Conservation (phyloP, 2,113 vertebrate genomes). For the Piaya cayana region DNA sequence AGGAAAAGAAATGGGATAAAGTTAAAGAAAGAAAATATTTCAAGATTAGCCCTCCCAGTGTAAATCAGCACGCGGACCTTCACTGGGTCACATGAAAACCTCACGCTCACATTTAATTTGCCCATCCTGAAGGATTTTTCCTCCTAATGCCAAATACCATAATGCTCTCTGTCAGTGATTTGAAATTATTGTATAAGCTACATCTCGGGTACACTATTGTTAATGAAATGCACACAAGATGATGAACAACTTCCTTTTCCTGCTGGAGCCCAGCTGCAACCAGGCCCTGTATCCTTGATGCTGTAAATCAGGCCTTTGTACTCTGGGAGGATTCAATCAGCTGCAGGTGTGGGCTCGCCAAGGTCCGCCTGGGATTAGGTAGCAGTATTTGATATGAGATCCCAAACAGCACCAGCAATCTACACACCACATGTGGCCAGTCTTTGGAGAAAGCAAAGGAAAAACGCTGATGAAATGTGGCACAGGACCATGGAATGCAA, state of each 20-base stretch:
- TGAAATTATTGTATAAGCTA: constrained; percentile 81
- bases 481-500: constrained; percentile 90
- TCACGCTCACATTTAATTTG: constrained; percentile 77
- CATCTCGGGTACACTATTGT: constrained; percentile 84
- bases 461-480: constrained; percentile 94
- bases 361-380: constrained; percentile 87
- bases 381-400: constrained; percentile 89
- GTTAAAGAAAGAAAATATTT: constrained; percentile 46
- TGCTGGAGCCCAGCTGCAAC: constrained; percentile 92
- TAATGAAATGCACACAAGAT: constrained; percentile 89
- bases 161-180: constrained; percentile 85
- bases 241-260: constrained; percentile 99
- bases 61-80: constrained; percentile 64
- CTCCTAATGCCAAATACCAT: constrained; percentile 78
- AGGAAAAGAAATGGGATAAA: constrained; percentile 29
- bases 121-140: constrained; percentile 81
- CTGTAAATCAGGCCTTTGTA: constrained; percentile 96
- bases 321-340: constrained; percentile 95
- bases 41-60: constrained; percentile 64
- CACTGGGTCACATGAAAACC: constrained; percentile 67
- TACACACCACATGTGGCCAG: constrained; percentile 82
- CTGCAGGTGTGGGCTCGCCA: constrained; percentile 91
- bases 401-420: constrained; percentile 81
- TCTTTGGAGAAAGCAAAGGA: constrained; percentile 86
- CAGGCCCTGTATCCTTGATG: constrained; percentile 83